phyloP scores from a whole-genome alignment of 1,140 invertebrate genomes.

The Neoseiulus cucumeris region DNA sequence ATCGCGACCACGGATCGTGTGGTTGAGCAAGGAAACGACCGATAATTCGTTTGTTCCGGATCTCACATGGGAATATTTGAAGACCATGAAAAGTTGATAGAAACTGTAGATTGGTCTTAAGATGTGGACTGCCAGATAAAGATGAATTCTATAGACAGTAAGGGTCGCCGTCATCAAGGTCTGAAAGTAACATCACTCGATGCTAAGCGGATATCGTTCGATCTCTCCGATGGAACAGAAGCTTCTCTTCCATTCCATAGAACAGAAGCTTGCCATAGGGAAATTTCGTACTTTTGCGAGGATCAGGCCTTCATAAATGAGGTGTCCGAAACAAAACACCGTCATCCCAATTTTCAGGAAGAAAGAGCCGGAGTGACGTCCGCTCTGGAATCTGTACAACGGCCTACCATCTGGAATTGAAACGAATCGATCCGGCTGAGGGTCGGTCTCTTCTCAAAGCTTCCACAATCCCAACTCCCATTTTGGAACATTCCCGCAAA shows the following conservation, averaged over 20 bases:
- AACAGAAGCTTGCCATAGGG: no score
- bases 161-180: no score
- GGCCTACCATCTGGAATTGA: conserved; percentile 17
- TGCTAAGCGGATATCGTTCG: no score
- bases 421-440: background rate
- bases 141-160: no score
- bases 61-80: conserved; percentile 42
- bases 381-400: conserved; percentile 23
- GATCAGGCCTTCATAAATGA: conserved; percentile 42
- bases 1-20: background rate
- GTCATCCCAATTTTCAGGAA: conserved; percentile 43
- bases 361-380: conserved; percentile 42
- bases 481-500: no score
- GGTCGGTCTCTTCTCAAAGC: no score
- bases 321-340: conserved; percentile 47
- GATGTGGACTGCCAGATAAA: conserved; percentile 30
- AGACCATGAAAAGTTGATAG: conserved; percentile 44
- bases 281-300: conserved; percentile 26
- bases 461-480: no score
- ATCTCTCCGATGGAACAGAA: no score
- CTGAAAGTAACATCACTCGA: no score
- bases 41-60: no score
- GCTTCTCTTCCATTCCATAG: no score
- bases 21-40: background rate
- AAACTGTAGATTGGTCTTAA: conserved; percentile 44